Evolutionary conservation across 2,113 vertebrate species (phyloP).

Genomic region (Tympanuchus pallidicinctus): DNA sequence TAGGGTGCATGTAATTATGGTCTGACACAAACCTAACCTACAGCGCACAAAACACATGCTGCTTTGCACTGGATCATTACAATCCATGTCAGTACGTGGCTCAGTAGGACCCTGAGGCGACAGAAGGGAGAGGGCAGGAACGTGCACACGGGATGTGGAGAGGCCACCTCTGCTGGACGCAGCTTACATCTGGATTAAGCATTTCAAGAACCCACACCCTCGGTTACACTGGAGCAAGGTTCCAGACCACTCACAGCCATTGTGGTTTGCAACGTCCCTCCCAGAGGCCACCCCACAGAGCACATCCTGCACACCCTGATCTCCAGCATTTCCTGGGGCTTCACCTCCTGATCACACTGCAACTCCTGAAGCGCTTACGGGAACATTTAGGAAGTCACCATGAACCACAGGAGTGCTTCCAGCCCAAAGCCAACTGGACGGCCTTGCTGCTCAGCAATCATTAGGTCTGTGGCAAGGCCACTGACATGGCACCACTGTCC

Average conservation of each 20-base stretch:
- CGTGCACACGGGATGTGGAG: not conserved
- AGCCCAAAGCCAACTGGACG: not conserved
- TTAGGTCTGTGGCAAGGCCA: too few relatives aligned
- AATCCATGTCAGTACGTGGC: not conserved
- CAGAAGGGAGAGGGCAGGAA: not conserved
- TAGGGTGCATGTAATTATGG: not conserved
- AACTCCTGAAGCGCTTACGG: not conserved
- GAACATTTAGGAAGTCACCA: not conserved
- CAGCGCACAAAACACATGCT: fast-evolving
- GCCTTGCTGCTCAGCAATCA: not conserved
- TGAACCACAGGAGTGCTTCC: not conserved
- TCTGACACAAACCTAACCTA: not conserved
- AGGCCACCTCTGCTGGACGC: not conserved
- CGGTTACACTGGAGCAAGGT: not conserved
- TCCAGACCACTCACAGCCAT: not conserved
- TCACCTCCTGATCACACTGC: not conserved
- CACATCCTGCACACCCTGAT: not conserved
- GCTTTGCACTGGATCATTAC: not conserved
- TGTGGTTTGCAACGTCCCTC: not conserved
- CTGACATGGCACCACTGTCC: not conserved
- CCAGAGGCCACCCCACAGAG: not conserved
- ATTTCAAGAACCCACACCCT: not conserved
- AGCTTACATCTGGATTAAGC: not conserved
- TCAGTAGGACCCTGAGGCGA: fast-evolving
- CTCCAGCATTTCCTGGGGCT: not conserved